phyloP scores from a whole-genome alignment of 2,888 invertebrate genomes.

The Myathropa florea region DNA sequence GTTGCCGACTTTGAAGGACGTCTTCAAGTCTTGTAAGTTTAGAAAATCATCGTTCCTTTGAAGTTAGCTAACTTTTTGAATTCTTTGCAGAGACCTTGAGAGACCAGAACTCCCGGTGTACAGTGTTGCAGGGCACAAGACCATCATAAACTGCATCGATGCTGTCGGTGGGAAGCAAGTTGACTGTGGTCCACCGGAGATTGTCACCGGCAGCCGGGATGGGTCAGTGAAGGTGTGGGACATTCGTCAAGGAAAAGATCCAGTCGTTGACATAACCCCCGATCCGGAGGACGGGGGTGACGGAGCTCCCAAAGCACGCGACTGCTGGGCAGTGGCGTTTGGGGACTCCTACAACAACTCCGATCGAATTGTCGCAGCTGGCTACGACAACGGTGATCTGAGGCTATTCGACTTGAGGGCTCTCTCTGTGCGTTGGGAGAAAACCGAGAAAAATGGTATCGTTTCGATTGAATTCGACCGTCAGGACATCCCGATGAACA shows the following conservation, averaged over 20 bases:
- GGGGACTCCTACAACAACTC: slow-evolving; percentile 94
- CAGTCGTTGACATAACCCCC: slow-evolving; percentile 90
- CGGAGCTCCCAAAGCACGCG: slow-evolving; percentile 84
- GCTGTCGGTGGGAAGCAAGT: slow-evolving; percentile 91
- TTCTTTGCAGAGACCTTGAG: slow-evolving; percentile 88
- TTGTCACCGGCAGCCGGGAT: slow-evolving; percentile 96
- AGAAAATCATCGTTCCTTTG: not conserved
- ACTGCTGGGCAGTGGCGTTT: slow-evolving; percentile 97
- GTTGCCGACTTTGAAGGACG: slow-evolving; percentile 95
- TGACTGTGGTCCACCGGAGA: slow-evolving; percentile 96
- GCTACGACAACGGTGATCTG: slow-evolving; percentile 97
- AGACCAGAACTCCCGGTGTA: slow-evolving; percentile 87
- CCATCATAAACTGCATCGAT: slow-evolving; percentile 95
- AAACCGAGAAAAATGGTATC: slow-evolving; percentile 94
- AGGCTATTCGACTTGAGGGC: slow-evolving; percentile 95
- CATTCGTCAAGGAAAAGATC: slow-evolving; percentile 91
- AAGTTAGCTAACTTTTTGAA: not conserved
- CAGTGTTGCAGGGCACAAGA: slow-evolving; percentile 87
- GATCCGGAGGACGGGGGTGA: slow-evolving; percentile 80
- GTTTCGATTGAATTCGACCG: slow-evolving; percentile 95
- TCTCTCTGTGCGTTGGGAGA: slow-evolving; percentile 94
- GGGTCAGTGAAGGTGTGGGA: slow-evolving; percentile 98
- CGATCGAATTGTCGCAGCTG: slow-evolving; percentile 93
- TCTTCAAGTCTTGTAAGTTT: slow-evolving; percentile 89
- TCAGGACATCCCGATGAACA: slow-evolving; percentile 97